Evolutionary conservation across 1,140 invertebrate genomes (phyloP).

Genomic region (Drosophila willistoni): DNA sequence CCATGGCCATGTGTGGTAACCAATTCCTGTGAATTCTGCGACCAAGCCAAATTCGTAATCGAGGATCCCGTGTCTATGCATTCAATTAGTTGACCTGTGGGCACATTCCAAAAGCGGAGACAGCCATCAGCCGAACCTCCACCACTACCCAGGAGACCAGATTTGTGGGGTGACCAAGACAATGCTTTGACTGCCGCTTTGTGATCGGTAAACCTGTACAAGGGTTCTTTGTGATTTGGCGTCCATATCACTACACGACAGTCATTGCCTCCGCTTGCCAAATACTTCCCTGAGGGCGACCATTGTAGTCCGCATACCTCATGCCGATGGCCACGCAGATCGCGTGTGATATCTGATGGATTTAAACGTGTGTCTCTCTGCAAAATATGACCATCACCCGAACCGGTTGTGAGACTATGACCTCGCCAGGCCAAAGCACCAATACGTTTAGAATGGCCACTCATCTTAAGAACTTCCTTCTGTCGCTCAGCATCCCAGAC

Average conservation of each 20-base stretch:
- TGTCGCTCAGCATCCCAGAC: slow-evolving; percentile 98
- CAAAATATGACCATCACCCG: slow-evolving; percentile 95
- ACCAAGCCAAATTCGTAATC: slow-evolving; percentile 99
- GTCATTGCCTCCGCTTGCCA: slow-evolving; percentile 99
- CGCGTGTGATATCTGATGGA: slow-evolving; percentile 89
- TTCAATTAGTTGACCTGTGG: slow-evolving; percentile 98
- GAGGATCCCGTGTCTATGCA: slow-evolving; percentile 98
- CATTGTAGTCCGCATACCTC: slow-evolving; percentile 99
- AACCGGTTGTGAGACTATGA: slow-evolving; percentile 97
- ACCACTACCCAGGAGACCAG: slow-evolving; percentile 97
- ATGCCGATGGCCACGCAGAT: slow-evolving; percentile 95
- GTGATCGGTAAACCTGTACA: slow-evolving; percentile 98
- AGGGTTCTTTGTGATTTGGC: slow-evolving; percentile 90
- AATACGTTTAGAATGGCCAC: slow-evolving; percentile 95
- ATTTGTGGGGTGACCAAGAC: slow-evolving; percentile 99
- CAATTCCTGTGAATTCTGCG: slow-evolving; percentile 97
- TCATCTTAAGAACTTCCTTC: slow-evolving; percentile 92
- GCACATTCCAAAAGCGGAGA: slow-evolving; percentile 99
- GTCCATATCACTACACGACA: slow-evolving; percentile 99
- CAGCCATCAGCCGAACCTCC: slow-evolving; percentile 99
- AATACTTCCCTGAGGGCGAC: slow-evolving; percentile 98
- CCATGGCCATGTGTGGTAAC: slow-evolving; percentile 99
- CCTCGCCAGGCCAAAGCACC: slow-evolving; percentile 99
- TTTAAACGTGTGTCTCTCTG: slow-evolving; percentile 94
- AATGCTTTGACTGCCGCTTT: slow-evolving; percentile 99